Conservation (phyloP, 1,140 invertebrate genomes). For the Probaryconus sp. region DNA sequence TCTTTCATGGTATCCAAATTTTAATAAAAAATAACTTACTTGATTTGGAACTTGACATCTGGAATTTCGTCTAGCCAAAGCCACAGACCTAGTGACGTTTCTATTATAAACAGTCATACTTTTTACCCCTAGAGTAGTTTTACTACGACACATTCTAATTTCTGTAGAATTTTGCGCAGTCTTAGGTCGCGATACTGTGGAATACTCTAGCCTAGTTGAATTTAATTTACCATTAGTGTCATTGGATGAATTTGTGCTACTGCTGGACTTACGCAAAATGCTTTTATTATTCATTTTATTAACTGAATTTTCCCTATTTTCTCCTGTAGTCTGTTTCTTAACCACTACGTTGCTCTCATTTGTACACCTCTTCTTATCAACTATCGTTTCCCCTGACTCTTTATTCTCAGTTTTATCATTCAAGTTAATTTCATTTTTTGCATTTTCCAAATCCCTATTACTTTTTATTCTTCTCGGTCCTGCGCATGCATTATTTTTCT, state of each 20-base stretch:
- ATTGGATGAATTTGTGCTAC: conserved; percentile 25
- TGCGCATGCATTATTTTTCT: conserved; percentile 39
- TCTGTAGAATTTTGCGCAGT: conserved; percentile 50
- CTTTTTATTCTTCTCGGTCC: conserved; percentile 67
- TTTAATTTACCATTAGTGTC: conserved; percentile 40
- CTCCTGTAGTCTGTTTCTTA: conserved; percentile 66
- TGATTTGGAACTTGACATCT: conserved; percentile 55
- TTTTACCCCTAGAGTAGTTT: conserved; percentile 72
- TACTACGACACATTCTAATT: conserved; percentile 71
- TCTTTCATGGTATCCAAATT: neutral
- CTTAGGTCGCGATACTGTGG: conserved; percentile 72
- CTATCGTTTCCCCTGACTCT: conserved; percentile 1
- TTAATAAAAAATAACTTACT: no score
- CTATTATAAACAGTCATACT: conserved; percentile 57
- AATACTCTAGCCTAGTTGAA: conserved; percentile 73
- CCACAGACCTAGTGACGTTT: no score
- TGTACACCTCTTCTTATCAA: conserved; percentile 32
- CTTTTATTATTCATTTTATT: conserved; percentile 61
- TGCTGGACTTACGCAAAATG: conserved; percentile 33
- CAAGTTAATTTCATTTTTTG: conserved; percentile 68
- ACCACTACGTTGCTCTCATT: conserved; percentile 37
- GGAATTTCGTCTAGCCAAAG: conserved; percentile 65
- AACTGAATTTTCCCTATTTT: conserved; percentile 65
- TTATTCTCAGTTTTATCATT: conserved; percentile 59
- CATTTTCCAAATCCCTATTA: conserved; percentile 62